Base-by-base conservation (phyloP, 1,140 invertebrate species). In the Sminthurides bifidus region DNA sequence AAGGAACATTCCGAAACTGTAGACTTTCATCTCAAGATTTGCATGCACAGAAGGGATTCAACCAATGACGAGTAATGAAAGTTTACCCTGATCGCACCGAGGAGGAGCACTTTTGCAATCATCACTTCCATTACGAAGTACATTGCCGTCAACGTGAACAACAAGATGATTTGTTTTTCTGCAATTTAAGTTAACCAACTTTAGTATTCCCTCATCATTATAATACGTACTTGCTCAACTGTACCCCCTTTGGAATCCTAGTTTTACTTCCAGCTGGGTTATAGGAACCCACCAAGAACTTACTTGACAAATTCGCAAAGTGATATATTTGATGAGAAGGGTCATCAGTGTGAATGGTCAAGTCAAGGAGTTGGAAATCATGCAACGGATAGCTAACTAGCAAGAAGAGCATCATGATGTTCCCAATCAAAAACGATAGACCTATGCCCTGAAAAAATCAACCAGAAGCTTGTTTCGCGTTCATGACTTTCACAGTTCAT, bases 281-380 rank as follows among this genome's bases (percentile, higher is more conserved):
- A n/a, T n/a, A n/a, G n/a, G n/a, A n/a, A n/a, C n/a, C n/a, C n/a
- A n/a, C n/a, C n/a, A n/a, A n/a, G n/a, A n/a, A 6, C 44, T 8
- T 46, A 46, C 44, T 46, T 26, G 44, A 46, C 12, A 46, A 46
- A 26, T 46, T 46, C 5, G 46, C 46, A 49, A 49, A 31, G 35
- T 49, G 46, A 17, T 33, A 49, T 14, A 24, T 21, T 21, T 17
- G 31, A 21, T 49, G 27, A 17, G 19, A 10, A 17, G 27, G 46
- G 21, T 49, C 46, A 21, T 49, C 46, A 5, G 6, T 31, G 8
- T 24, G 46, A 49, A 49, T 23, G 19, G 46, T 17, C 24, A 17
- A n/a, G 6, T 49, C 17, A n/a, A 49, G n/a, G 2, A 49, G 3
- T 29, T 33, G 3, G 35, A 49, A 49, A 6, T 49, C 46, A 49